Conservation (phyloP, 2,797 vertebrate species). For the Iguana delicatissima region DNA sequence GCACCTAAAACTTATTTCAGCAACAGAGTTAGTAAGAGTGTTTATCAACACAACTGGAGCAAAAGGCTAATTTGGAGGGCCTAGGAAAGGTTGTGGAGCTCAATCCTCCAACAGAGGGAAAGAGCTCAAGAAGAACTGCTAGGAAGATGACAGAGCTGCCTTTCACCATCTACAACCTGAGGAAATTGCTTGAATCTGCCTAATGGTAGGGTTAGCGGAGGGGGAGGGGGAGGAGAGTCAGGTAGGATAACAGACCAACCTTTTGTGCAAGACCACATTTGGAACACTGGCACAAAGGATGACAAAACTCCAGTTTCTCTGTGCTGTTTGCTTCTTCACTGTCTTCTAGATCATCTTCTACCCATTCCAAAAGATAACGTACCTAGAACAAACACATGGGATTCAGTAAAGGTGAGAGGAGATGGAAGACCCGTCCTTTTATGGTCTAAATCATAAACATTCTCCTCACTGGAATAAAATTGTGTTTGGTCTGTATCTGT, state of each 20-base stretch:
- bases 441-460: background rate
- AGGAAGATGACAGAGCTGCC: background rate
- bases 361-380: constrained; percentile 95
- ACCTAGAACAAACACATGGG: constrained; percentile 81
- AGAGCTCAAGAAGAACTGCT: background rate
- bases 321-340: constrained; percentile 70
- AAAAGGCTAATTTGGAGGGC: background rate
- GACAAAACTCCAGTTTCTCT: constrained; percentile 84
- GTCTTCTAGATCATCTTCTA: constrained; percentile 90
- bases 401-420: background rate
- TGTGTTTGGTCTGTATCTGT: too few relatives aligned
- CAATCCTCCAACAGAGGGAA: background rate
- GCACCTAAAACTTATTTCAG: background rate
- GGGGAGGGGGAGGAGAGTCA: background rate
- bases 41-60: background rate
- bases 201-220: background rate
- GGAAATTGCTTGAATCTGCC: background rate
- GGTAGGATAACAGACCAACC: constrained; percentile 75
- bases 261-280: constrained; percentile 91
- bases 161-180: background rate
- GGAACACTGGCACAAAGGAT: constrained; percentile 94
- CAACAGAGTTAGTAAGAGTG: background rate
- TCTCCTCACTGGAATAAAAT: background rate
- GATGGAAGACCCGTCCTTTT: background rate
- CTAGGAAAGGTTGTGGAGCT: background rate